Conservation (phyloP, 2,797 vertebrate species). For the Sciaenops ocellatus region DNA sequence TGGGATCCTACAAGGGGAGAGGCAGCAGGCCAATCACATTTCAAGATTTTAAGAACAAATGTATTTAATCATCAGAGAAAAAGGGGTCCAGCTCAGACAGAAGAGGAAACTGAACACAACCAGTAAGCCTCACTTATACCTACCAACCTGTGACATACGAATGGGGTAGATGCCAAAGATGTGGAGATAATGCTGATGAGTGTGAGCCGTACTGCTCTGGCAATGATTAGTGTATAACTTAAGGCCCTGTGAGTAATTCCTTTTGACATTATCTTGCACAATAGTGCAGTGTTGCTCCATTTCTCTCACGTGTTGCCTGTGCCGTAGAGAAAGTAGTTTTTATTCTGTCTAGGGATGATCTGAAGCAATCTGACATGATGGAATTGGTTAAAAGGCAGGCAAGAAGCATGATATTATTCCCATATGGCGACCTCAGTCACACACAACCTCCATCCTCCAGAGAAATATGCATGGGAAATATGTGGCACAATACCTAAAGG, state of each 20-base stretch:
- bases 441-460: conserved; percentile 27
- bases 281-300: not conserved
- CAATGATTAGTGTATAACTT: conserved; percentile 23
- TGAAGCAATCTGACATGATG: conserved; percentile 32
- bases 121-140: conserved; percentile 16
- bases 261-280: conserved; percentile 30
- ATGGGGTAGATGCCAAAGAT: conserved; percentile 8
- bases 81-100: conserved; percentile 12
- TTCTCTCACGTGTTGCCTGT: not conserved
- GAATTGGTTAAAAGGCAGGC: conserved; percentile 31
- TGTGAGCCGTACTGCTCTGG: not conserved
- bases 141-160: not conserved
- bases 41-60: conserved; percentile 65
- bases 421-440: conserved; percentile 39
- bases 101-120: conserved; percentile 26
- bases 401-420: conserved; percentile 44
- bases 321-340: conserved; percentile 20
- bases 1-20: conserved; percentile 37
- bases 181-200: conserved; percentile 33
- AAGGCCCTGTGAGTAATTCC: conserved; percentile 20
- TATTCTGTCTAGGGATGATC: conserved; percentile 28
- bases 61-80: conserved; percentile 57
- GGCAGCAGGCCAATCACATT: conserved; percentile 57
- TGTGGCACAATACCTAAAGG: conserved; percentile 41
- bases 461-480: conserved; percentile 40